Conservation (phyloP, 2,797 vertebrate species). For the Anguilla anguilla region DNA sequence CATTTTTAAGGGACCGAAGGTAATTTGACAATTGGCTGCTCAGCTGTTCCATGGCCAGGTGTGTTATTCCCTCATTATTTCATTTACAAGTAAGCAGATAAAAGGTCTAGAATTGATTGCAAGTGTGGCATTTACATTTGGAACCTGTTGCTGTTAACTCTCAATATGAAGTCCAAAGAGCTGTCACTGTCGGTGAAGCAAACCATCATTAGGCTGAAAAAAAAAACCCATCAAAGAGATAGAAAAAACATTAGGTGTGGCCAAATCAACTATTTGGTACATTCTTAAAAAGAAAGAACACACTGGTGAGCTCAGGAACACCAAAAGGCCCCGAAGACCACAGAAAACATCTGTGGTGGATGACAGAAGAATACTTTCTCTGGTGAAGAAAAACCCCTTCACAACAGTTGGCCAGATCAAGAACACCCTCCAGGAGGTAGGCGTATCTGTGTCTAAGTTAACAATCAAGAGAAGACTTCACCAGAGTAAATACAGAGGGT, state of each 20-base stretch:
- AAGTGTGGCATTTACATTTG: too few species aligned
- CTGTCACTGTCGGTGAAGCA: slow-evolving; percentile 43
- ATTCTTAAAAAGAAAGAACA: slow-evolving; percentile 41
- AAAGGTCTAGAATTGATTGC: too few species aligned
- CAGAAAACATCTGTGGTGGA: too few species aligned
- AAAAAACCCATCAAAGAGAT: slow-evolving; percentile 38
- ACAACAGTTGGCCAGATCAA: slow-evolving; percentile 40
- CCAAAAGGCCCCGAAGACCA: too few species aligned
- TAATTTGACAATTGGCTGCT: too few species aligned
- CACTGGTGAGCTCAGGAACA: slow-evolving; percentile 26
- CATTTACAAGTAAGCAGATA: too few species aligned
- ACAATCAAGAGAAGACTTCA: too few species aligned
- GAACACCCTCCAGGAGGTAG: slow-evolving; percentile 22
- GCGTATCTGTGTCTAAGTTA: background rate
- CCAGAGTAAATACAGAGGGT: too few species aligned
- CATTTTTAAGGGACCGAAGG: too few species aligned
- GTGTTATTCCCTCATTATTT: too few species aligned
- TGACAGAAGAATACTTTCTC: slow-evolving; percentile 19
- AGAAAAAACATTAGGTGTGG: slow-evolving; percentile 31
- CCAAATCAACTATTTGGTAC: slow-evolving; percentile 40
- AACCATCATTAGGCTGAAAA: slow-evolving; percentile 45
- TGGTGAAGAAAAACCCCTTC: slow-evolving; percentile 39
- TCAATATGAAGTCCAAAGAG: slow-evolving; percentile 28
- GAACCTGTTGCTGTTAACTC: too few species aligned
- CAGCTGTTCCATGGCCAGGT: too few species aligned